Conservation (phyloP, 64 coral and sea anemone species). For the Hydrozoanthus tunicans region DNA sequence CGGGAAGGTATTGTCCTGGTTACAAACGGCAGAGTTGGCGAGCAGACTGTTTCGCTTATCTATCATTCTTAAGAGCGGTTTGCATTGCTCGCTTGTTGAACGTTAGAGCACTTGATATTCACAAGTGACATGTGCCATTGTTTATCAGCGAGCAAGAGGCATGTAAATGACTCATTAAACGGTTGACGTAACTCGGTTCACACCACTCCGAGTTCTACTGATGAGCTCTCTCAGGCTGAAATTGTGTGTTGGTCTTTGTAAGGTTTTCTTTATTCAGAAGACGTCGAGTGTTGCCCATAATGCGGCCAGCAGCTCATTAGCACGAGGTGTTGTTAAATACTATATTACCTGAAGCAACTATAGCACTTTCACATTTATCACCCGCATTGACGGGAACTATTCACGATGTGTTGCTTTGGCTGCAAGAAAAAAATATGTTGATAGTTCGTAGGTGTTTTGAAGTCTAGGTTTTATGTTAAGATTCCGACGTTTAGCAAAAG, state of each 20-base stretch:
- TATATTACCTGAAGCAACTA: neutral
- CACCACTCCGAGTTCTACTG: too few species aligned
- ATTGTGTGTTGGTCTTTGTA: too few species aligned
- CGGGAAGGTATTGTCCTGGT: slow-evolving; percentile 10
- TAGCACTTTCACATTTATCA: neutral
- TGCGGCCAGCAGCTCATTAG: neutral
- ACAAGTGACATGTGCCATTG: too few species aligned
- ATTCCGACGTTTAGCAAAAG: neutral
- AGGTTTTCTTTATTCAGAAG: neutral
- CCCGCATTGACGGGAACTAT: neutral
- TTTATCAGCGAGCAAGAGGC: too few species aligned
- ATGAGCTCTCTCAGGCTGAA: too few species aligned
- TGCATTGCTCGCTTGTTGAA: too few species aligned
- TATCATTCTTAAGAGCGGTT: neutral
- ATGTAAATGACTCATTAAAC: too few species aligned
- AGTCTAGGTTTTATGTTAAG: neutral
- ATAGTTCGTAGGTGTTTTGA: neutral
- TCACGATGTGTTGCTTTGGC: neutral
- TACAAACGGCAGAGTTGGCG: neutral
- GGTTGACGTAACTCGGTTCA: too few species aligned
- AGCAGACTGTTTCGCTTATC: neutral
- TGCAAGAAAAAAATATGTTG: neutral
- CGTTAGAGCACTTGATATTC: too few species aligned
- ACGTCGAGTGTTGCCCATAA: neutral
- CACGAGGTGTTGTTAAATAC: neutral